These are phyloP conservation scores for Drosophila takahashii DNA, from an alignment of 1,140 invertebrate species.

Conservation along the genomic window DNA sequence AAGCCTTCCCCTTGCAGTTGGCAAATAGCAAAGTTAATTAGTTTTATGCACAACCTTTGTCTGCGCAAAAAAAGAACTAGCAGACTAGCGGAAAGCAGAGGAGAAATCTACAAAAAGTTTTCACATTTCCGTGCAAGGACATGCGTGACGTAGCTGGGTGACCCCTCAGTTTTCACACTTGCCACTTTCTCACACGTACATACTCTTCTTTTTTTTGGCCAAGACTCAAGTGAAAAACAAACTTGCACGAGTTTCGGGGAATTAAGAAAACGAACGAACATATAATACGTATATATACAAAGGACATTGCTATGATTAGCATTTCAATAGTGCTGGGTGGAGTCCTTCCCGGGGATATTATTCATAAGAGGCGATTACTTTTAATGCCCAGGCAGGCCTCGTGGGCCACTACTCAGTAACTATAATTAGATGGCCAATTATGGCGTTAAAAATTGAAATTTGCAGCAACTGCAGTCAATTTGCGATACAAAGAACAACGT, in stretches of 20 bases:
- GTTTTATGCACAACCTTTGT: slow-evolving; percentile 71
- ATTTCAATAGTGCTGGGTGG: slow-evolving; percentile 26
- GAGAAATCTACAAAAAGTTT: slow-evolving; percentile 59
- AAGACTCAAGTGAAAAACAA: slow-evolving; percentile 28
- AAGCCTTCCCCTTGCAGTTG: slow-evolving; percentile 11
- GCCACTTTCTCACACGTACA: slow-evolving; percentile 33
- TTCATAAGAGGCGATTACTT: slow-evolving; percentile 55
- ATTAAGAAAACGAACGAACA: slow-evolving; percentile 37
- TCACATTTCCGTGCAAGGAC: slow-evolving; percentile 70
- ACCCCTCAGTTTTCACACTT: slow-evolving; percentile 52
- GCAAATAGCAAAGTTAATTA: slow-evolving; percentile 71
- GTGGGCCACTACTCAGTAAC: slow-evolving; percentile 22
- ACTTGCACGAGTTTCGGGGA: slow-evolving; percentile 28
- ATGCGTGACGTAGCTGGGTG: slow-evolving; percentile 67
- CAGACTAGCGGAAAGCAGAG: slow-evolving; percentile 35
- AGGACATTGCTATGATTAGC: slow-evolving; percentile 49
- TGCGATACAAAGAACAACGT: slow-evolving; percentile 9
- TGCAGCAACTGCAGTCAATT: slow-evolving; percentile 42
- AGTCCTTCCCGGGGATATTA: slow-evolving; percentile 33
- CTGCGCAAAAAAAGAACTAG: slow-evolving; percentile 38
- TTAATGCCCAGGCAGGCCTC: slow-evolving; percentile 46
- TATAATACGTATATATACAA: slow-evolving; percentile 26
- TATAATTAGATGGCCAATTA: slow-evolving; percentile 64
- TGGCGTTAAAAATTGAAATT: slow-evolving; percentile 60
- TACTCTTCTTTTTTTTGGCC: slow-evolving; percentile 13